These are phyloP conservation scores for Bombus fervidus DNA, from an alignment of 1,140 invertebrate genomes.

Conservation along the genomic window DNA sequence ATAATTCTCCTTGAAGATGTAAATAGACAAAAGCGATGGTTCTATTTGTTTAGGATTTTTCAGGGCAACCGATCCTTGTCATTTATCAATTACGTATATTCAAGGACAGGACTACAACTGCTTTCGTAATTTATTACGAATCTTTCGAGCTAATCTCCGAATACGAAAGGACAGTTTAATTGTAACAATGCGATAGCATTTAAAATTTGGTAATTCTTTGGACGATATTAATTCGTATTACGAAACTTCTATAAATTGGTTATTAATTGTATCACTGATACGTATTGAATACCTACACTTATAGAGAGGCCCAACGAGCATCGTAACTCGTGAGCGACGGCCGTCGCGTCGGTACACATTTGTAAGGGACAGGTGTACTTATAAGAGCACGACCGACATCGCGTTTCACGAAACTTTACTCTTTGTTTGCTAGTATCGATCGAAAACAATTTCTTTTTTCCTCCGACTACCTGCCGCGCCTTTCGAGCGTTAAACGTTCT, in stretches of 20 bases:
- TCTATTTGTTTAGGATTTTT: no score
- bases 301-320: not conserved
- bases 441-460: not conserved
- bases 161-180: not conserved
- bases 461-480: accelerated
- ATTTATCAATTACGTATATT: no score
- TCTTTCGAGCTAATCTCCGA: not conserved
- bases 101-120: no score
- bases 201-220: not conserved
- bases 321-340: conserved; percentile 69
- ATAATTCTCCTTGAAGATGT: no score
- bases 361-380: conserved; percentile 67
- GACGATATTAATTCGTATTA: not conserved
- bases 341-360: conserved; percentile 72
- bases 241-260: no score
- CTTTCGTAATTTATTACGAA: accelerated
- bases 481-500: not conserved
- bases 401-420: not conserved
- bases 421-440: not conserved
- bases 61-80: no score
- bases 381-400: not conserved
- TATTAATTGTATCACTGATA: not conserved
- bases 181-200: no score
- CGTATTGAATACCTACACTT: not conserved
- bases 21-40: no score